Base-by-base conservation (phyloP, 2,888 invertebrate genomes). In the Ceraclea dissimilis region DNA sequence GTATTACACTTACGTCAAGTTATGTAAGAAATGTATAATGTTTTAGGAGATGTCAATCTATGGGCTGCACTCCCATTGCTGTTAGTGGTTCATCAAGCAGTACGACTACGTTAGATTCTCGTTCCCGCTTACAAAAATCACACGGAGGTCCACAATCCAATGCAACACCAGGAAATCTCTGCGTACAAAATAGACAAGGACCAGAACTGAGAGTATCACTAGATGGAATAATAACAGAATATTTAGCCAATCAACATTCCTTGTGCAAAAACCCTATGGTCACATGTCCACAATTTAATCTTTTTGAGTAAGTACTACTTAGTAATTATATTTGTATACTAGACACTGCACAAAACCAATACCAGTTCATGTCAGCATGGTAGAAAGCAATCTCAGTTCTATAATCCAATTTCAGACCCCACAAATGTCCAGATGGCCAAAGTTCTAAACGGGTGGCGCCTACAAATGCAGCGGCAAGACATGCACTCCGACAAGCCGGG, bases 221-320 rank as follows among this genome's bases (percentile, higher is more conserved):
- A 20, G 91, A 94, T 71, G 88, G 90, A 46, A 96, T 99, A 67
- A 92, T 98, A 62, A 95, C 93, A 0, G 96, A 97, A 72, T 98
- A 97, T 75, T 80, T 98, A 52, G 89, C 94, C 65, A 94, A 95
- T 75, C 98, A 99, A 72, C 99, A 99, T 75, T 89, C 96, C n/a
- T 76, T 93, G 6, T 99, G 99, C 77, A 92, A 91, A 74, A 94
- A 97, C 73, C 99, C 99, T 0, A 94, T 99, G 76, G 90, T 92
- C 31, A 96, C 95, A 0, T 98, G 97, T 73, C 97, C 98, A 0
- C 93, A 93, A 68, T 98, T 98, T 69, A 93, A 94, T 70, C 78
- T 98, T 34, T 92, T 94, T 67, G 82, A 85, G 88, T 90, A 69
- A 81, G 86, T 81, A 54, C 60, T 54, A n/a, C n/a, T n/a, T n/a